Percentiles rank a stretch among this genome's conserved stretches.
Conservation (phyloP, 2,113 vertebrate genomes). For the Oxygymnocypris stewartii region DNA sequence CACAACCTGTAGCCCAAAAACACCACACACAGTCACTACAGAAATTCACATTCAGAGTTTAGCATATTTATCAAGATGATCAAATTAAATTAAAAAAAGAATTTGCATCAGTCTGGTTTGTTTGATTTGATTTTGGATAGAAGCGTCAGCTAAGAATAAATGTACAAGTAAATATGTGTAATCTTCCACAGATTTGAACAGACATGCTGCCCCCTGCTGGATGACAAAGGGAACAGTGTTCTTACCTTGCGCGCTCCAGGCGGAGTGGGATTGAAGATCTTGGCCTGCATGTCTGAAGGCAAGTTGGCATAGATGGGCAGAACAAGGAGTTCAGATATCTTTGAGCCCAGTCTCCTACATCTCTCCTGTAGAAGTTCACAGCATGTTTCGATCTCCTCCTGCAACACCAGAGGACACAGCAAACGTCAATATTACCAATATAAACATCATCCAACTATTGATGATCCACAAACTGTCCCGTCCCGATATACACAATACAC, state of each 20-base stretch:
- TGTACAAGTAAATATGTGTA: neutral
- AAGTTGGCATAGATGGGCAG: slow-evolving; percentile 93
- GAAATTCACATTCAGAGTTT: neutral
- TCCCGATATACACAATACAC: neutral
- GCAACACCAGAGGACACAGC: slow-evolving; percentile 29
- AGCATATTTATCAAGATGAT: neutral
- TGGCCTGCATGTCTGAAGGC: slow-evolving; percentile 93
- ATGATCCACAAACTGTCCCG: neutral
- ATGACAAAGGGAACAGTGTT: neutral
- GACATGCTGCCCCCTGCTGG: neutral
- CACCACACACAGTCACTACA: neutral
- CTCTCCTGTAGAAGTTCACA: slow-evolving; percentile 92
- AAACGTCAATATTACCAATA: neutral
- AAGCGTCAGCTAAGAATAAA: neutral
- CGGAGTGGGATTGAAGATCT: slow-evolving; percentile 90
- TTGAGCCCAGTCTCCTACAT: slow-evolving; percentile 87
- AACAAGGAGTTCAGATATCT: slow-evolving; percentile 88
- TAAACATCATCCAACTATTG: neutral
- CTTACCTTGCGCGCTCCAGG: slow-evolving; percentile 87
- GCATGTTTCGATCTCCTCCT: slow-evolving; percentile 92
- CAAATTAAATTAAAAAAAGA: neutral
- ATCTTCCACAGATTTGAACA: neutral
- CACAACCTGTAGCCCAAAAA: slow-evolving; percentile 79
- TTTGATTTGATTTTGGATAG: neutral
- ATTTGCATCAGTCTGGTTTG: neutral